A percentile compares a stretch with the other conserved stretches of the same genome.
Conservation (phyloP, 2,113 vertebrate species). For the Synchiropus splendidus region DNA sequence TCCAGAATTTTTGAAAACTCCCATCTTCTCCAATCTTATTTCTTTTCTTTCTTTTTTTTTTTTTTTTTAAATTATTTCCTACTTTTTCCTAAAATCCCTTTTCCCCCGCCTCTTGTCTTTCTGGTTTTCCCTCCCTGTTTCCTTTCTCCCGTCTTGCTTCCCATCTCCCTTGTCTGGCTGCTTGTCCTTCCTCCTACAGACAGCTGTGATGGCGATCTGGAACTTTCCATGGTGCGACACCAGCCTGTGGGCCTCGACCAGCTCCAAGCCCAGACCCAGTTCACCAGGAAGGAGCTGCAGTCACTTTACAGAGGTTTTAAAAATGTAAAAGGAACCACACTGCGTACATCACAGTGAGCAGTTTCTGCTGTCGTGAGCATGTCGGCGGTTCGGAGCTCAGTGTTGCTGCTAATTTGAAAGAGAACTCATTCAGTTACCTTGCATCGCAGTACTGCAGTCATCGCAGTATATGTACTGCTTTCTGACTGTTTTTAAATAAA, state of each 20-base stretch:
- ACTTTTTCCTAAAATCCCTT: constrained; percentile 4
- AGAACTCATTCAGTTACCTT: no score
- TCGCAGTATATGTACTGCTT: no score
- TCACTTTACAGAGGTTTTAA: constrained; percentile 95
- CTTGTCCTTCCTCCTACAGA: constrained; percentile 63
- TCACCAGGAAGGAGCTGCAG: constrained; percentile 88
- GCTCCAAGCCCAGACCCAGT: constrained; percentile 86
- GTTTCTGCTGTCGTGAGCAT: not conserved
- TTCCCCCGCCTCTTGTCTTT: constrained; percentile 10
- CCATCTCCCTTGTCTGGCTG: not conserved
- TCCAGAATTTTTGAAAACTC: not conserved
- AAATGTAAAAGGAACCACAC: constrained; percentile 68
- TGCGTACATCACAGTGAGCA: not conserved
- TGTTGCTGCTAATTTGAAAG: no score
- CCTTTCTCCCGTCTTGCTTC: constrained; percentile 1
- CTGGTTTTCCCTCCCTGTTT: constrained; percentile 18
- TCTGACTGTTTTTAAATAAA: no score
- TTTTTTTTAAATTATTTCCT: constrained; percentile 7
- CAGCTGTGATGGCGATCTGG: constrained; percentile 76
- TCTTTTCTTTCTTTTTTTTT: no score
- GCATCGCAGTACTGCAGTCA: no score
- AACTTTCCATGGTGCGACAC: constrained; percentile 79
- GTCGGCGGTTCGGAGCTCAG: no score
- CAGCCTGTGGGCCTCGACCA: constrained; percentile 87
- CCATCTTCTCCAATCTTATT: no score